phyloP scores from a whole-genome alignment of 2,113 vertebrate genomes.

The Poecile atricapillus region DNA sequence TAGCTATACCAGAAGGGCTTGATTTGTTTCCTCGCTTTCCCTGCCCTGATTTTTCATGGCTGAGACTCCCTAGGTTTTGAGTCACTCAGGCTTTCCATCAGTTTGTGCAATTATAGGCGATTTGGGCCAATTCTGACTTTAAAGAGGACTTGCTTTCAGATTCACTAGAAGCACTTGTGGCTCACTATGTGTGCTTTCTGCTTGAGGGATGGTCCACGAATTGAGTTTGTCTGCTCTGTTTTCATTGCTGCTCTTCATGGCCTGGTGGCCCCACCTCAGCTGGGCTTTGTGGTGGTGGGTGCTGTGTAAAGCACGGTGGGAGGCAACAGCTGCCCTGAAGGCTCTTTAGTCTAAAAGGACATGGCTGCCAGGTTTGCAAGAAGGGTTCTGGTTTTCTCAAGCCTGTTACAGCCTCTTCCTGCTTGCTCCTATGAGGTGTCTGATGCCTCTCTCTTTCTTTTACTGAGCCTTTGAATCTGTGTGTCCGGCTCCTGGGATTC shows the following conservation, averaged over 20 bases:
- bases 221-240: background rate
- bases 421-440: accelerated
- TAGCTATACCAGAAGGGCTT: background rate
- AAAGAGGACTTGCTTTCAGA: background rate
- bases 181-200: background rate
- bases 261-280: background rate
- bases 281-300: background rate
- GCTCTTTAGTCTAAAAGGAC: background rate
- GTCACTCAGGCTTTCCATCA: background rate
- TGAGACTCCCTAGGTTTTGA: background rate
- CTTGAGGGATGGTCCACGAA: background rate
- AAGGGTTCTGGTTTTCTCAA: background rate
- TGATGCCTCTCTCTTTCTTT: background rate
- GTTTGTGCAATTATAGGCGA: background rate
- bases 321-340: background rate
- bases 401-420: background rate
- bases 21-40: background rate
- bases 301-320: background rate
- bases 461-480: background rate
- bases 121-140: background rate
- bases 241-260: background rate
- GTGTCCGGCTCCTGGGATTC: background rate
- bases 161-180: background rate
- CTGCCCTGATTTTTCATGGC: background rate
- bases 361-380: background rate